phyloP scores from a whole-genome alignment of 1,140 invertebrate genomes.

The Planococcus citri region DNA sequence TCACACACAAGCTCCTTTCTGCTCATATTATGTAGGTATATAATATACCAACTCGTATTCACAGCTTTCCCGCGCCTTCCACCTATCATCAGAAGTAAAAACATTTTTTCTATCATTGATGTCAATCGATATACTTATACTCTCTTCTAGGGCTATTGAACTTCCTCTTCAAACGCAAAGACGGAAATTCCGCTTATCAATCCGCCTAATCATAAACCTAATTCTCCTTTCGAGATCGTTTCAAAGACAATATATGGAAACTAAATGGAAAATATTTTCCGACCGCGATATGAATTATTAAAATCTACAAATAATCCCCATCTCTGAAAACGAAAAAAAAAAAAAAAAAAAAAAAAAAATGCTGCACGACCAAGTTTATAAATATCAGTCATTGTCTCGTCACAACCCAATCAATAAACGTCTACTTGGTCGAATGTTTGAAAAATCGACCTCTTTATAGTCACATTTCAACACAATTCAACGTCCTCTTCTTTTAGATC shows the following conservation, averaged over 20 bases:
- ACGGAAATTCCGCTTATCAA: not conserved
- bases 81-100: not conserved
- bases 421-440: not conserved
- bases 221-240: not conserved
- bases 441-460: not conserved
- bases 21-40: no score
- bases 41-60: no score
- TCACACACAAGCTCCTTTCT: no score
- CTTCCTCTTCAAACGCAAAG: no score
- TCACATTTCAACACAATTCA: not conserved
- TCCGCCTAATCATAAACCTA: not conserved
- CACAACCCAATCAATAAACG: not conserved
- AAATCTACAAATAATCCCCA: not conserved
- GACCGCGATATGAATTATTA: not conserved
- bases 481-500: not conserved
- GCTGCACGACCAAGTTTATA: no score
- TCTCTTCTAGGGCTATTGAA: not conserved
- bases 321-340: no score
- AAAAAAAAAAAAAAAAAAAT: no score
- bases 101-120: not conserved
- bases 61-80: not conserved
- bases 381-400: not conserved
- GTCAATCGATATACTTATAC: not conserved
- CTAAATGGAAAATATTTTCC: not conserved
- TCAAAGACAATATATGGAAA: conserved; percentile 7